Evolutionary conservation across 2,888 invertebrate genomes (phyloP).

Genomic region (Philhelius pedissequus): DNA sequence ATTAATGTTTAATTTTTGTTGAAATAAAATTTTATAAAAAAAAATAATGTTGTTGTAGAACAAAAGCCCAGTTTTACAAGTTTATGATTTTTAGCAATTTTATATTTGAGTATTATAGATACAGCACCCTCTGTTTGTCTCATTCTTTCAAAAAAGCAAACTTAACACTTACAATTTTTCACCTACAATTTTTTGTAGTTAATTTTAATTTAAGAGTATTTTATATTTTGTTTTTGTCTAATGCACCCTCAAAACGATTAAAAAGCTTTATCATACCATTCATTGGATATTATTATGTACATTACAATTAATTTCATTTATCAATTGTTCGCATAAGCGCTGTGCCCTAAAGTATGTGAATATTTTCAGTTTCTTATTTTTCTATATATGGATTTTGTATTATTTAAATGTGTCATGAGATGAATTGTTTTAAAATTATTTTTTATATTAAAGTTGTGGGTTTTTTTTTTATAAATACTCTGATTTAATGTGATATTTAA

Average conservation of each 20-base stretch:
- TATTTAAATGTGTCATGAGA: neutral
- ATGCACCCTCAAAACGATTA: constrained; percentile 14
- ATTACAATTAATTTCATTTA: constrained; percentile 9
- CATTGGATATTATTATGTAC: constrained; percentile 24
- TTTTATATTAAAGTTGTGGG: neutral
- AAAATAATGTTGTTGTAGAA: neutral
- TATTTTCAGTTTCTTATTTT: constrained; percentile 8
- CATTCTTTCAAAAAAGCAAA: neutral
- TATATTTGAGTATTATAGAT: neutral
- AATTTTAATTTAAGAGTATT: neutral
- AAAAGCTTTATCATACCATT: constrained; percentile 52
- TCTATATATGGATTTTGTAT: neutral
- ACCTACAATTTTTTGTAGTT: neutral
- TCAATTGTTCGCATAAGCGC: constrained; percentile 46
- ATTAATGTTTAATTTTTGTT: neutral
- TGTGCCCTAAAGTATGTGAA: constrained; percentile 46
- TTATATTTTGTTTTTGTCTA: neutral
- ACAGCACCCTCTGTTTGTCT: constrained; percentile 5
- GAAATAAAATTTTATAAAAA: neutral
- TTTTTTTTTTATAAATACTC: neutral
- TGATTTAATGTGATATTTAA: constrained; percentile 22
- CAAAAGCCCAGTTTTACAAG: neutral
- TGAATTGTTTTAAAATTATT: neutral
- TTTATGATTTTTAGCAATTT: neutral
- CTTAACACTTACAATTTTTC: neutral